Percentiles rank a stretch among this genome's conserved stretches.
Evolutionary conservation across 2,888 invertebrate genomes (phyloP).

Genomic region (Polydrusus tereticollis): DNA sequence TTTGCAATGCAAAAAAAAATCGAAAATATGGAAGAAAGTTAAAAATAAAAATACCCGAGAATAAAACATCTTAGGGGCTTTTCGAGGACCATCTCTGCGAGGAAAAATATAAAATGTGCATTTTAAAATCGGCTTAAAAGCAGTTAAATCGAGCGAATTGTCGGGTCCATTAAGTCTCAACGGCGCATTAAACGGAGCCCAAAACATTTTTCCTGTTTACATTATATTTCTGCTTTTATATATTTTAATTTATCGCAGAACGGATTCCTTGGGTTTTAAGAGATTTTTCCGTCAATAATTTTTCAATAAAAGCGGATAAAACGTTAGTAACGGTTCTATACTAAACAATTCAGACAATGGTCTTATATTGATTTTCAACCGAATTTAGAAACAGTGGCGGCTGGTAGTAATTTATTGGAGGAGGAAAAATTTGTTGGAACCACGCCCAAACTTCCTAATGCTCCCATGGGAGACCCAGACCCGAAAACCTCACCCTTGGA

Average conservation of each 20-base stretch:
- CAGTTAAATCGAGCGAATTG: slow-evolving; percentile 46
- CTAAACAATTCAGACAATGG: too few relatives aligned
- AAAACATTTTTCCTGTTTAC: slow-evolving; percentile 32
- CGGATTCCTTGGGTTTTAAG: neutral
- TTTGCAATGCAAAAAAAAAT: slow-evolving; percentile 5
- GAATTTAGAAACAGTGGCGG: too few relatives aligned
- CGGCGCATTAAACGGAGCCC: slow-evolving; percentile 40
- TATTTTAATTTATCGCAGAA: neutral
- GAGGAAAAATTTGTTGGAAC: too few relatives aligned
- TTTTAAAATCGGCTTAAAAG: slow-evolving; percentile 47
- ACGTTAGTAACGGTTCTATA: neutral
- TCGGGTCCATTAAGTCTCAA: slow-evolving; percentile 42
- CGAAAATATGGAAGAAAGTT: slow-evolving; percentile 30
- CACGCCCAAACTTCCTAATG: too few relatives aligned
- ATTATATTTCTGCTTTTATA: slow-evolving; percentile 33
- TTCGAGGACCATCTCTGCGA: slow-evolving; percentile 33
- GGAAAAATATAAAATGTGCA: slow-evolving; percentile 45
- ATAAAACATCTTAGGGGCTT: slow-evolving; percentile 38
- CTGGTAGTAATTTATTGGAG: too few relatives aligned
- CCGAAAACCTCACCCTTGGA: too few relatives aligned
- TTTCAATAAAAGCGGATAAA: neutral
- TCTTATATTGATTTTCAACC: too few relatives aligned
- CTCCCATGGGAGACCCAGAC: too few relatives aligned
- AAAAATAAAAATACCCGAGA: slow-evolving; percentile 39
- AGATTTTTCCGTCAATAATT: neutral